These are phyloP conservation scores for Echinarachnius parma DNA, from an alignment of 53 echinoderm and acorn worm genomes.

Conservation along the genomic window DNA sequence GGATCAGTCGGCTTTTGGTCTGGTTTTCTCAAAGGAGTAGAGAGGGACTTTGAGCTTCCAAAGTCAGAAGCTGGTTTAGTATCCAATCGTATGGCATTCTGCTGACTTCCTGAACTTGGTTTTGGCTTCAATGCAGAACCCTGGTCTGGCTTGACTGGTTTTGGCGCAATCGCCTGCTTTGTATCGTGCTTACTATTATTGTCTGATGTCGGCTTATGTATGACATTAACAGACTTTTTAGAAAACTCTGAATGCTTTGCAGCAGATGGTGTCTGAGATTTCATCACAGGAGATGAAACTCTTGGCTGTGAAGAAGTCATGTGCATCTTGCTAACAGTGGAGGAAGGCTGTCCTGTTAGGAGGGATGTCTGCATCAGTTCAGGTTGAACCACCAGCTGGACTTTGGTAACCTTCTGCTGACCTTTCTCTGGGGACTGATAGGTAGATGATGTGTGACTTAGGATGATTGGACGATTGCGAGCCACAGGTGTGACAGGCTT, in stretches of 20 bases:
- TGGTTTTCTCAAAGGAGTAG: neutral
- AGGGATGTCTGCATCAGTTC: slow-evolving; percentile 1
- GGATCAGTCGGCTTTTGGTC: slow-evolving; percentile 31
- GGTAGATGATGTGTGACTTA: slow-evolving; percentile 75
- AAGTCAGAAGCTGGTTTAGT: slow-evolving; percentile 2
- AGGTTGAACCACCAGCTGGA: slow-evolving; percentile 51
- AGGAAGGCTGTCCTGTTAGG: neutral
- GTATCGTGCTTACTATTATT: neutral
- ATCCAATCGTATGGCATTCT: slow-evolving; percentile 1
- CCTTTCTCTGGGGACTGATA: slow-evolving; percentile 88
- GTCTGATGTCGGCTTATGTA: slow-evolving; percentile 1
- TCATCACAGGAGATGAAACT: slow-evolving; percentile 22
- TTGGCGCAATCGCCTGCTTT: neutral
- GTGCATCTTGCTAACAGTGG: slow-evolving; percentile 22
- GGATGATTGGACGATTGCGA: slow-evolving; percentile 70
- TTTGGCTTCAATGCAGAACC: slow-evolving; percentile 5
- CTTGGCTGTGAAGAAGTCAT: slow-evolving; percentile 25
- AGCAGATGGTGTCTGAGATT: neutral
- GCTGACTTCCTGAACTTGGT: neutral
- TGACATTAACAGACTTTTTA: neutral
- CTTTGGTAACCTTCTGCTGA: slow-evolving; percentile 69
- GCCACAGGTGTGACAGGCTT: slow-evolving; percentile 59
- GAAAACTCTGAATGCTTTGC: slow-evolving; percentile 6
- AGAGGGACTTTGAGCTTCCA: neutral
- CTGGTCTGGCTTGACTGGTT: slow-evolving; percentile 16